Percentiles rank a stretch among this genome's conserved stretches.
These are phyloP conservation scores for Zosterops lateralis DNA, from an alignment of 2,113 vertebrate species.

Conservation along the genomic window DNA sequence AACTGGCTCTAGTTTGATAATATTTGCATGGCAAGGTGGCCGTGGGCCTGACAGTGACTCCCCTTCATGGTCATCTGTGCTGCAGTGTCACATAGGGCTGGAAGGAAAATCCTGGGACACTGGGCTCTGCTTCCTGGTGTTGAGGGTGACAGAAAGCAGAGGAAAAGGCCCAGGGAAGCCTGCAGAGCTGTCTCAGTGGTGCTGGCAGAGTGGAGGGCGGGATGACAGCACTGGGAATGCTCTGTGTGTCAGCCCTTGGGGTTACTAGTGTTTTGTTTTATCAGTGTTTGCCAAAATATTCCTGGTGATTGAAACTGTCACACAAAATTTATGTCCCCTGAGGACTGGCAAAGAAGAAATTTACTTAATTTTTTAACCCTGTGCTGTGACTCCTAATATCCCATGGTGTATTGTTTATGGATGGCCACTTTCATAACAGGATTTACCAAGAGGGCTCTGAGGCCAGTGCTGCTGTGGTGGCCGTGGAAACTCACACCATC, in stretches of 20 bases:
- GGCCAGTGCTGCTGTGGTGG: slow-evolving; percentile 80
- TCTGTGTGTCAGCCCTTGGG: background rate
- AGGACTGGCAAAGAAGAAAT: background rate
- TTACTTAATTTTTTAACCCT: background rate
- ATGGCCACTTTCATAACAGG: slow-evolving; percentile 75
- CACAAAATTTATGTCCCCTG: background rate
- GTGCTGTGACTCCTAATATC: slow-evolving; percentile 35
- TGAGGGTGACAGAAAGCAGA: background rate
- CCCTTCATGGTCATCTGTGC: background rate
- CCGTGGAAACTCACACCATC: slow-evolving; percentile 85
- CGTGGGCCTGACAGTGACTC: background rate
- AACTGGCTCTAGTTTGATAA: background rate
- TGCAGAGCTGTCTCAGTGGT: background rate
- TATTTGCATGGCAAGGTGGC: background rate
- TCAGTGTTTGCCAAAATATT: background rate
- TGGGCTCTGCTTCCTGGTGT: background rate
- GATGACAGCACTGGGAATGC: background rate
- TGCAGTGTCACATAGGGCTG: background rate
- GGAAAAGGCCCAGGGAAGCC: background rate
- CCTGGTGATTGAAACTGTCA: background rate
- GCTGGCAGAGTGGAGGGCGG: background rate
- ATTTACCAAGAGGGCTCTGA: slow-evolving; percentile 80
- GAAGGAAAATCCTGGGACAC: background rate
- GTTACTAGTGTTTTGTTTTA: background rate
- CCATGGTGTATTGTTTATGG: slow-evolving; percentile 36